A percentile compares a stretch with the other conserved stretches of the same genome.
phyloP scores from a whole-genome alignment of 2,113 vertebrate genomes.

The Donacobius atricapilla region DNA sequence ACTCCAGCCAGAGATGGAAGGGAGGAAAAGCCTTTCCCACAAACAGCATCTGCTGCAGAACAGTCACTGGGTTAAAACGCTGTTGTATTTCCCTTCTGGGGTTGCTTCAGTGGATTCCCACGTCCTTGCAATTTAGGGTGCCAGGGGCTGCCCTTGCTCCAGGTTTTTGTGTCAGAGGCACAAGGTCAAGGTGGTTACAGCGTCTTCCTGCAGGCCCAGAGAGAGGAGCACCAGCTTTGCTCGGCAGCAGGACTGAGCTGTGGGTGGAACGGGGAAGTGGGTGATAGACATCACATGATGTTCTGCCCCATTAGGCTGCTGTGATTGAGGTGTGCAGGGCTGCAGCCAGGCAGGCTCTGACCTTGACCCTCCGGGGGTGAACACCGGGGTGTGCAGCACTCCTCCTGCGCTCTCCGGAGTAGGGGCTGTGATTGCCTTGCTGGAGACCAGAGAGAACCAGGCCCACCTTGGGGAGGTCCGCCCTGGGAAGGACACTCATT shows the following conservation, averaged over 20 bases:
- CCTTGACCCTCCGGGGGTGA: slow-evolving; percentile 26
- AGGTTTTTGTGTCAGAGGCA: accelerated
- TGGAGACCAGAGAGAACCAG: background rate
- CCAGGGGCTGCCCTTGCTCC: background rate
- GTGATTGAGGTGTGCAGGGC: background rate
- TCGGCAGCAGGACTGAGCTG: background rate
- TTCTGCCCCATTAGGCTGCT: slow-evolving; percentile 32
- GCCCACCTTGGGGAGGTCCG: background rate
- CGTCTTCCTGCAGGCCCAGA: background rate
- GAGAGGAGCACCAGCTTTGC: background rate
- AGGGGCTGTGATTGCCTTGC: background rate
- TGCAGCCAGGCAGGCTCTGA: slow-evolving; percentile 19
- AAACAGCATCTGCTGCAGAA: background rate
- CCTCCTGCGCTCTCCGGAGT: background rate
- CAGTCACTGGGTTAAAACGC: background rate
- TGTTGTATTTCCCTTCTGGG: background rate
- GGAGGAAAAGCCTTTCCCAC: background rate
- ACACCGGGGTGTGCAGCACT: background rate
- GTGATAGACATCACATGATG: slow-evolving; percentile 29
- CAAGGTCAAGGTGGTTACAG: background rate
- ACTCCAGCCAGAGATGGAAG: background rate
- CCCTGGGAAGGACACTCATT: background rate
- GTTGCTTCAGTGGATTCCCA: background rate
- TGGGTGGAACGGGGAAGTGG: background rate
- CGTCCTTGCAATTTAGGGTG: background rate